Evolutionary conservation across 2,797 vertebrate species (phyloP).

Genomic region (Bufotes viridis): DNA sequence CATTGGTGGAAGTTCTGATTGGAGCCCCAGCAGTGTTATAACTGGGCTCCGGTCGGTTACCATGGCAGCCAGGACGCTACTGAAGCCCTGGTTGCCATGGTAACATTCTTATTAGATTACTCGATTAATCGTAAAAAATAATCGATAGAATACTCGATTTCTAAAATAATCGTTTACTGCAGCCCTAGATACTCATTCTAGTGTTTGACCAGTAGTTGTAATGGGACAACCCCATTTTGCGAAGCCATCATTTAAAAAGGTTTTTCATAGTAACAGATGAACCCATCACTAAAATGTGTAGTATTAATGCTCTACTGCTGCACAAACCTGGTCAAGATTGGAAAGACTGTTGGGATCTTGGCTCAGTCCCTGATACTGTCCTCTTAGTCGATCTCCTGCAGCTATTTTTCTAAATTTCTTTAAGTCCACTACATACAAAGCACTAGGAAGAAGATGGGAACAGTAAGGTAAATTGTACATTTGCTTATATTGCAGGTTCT

Average conservation of each 20-base stretch:
- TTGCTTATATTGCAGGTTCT: background rate
- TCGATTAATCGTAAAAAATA: no score
- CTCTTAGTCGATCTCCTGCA: conserved; percentile 92
- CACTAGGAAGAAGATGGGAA: conserved; percentile 74
- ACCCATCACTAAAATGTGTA: background rate
- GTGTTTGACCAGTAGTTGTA: no score
- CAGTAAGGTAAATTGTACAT: background rate
- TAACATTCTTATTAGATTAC: no score
- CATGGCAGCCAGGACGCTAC: no score
- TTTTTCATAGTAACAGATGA: background rate
- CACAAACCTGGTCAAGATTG: conserved; percentile 93
- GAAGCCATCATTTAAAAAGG: background rate
- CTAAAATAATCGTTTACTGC: no score
- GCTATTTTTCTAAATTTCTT: conserved; percentile 98
- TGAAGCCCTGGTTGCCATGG: no score
- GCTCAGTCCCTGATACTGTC: conserved; percentile 97
- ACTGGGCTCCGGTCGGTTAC: no score
- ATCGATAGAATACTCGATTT: no score
- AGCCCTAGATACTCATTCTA: no score
- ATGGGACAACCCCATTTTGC: no score
- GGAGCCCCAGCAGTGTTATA: no score
- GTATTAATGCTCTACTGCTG: background rate
- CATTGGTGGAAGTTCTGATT: no score
- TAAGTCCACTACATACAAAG: conserved; percentile 95
- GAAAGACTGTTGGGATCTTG: conserved; percentile 98